These are phyloP conservation scores for Acanthacorydalis orientalis DNA, from an alignment of 2,888 invertebrate genomes.

Conservation along the genomic window DNA sequence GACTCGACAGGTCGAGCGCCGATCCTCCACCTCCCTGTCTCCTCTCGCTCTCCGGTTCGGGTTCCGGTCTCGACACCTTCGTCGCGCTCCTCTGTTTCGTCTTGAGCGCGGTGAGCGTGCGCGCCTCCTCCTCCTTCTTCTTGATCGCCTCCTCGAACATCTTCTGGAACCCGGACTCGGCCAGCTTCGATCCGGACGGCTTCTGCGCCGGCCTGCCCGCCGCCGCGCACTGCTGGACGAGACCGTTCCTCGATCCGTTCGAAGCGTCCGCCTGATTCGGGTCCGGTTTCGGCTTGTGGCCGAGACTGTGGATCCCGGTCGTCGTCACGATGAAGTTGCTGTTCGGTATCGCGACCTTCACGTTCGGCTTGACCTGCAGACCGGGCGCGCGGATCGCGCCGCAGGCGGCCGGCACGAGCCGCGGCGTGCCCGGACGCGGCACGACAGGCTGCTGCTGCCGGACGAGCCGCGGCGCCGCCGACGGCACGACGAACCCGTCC, in stretches of 20 bases:
- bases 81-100: too few species aligned
- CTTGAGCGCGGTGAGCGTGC: too few species aligned
- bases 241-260: too few species aligned
- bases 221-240: too few species aligned
- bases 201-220: not conserved
- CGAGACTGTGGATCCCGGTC: constrained; percentile 1
- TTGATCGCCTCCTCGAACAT: constrained; percentile 27
- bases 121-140: constrained; percentile 13
- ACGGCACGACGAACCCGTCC: not conserved
- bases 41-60: not conserved
- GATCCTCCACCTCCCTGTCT: not conserved
- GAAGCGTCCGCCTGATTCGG: too few species aligned
- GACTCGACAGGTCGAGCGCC: constrained; percentile 3
- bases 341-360: not conserved
- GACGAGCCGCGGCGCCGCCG: not conserved
- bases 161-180: constrained; percentile 19
- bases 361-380: not conserved
- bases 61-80: too few species aligned
- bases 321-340: not conserved
- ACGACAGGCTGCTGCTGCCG: not conserved
- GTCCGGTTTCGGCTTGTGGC: not conserved
- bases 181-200: constrained; percentile 1
- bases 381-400: too few species aligned
- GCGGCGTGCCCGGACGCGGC: too few species aligned
- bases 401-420: too few species aligned